Evolutionary conservation across 2,113 vertebrate species (phyloP).

Genomic region (Odocoileus hemionus): DNA sequence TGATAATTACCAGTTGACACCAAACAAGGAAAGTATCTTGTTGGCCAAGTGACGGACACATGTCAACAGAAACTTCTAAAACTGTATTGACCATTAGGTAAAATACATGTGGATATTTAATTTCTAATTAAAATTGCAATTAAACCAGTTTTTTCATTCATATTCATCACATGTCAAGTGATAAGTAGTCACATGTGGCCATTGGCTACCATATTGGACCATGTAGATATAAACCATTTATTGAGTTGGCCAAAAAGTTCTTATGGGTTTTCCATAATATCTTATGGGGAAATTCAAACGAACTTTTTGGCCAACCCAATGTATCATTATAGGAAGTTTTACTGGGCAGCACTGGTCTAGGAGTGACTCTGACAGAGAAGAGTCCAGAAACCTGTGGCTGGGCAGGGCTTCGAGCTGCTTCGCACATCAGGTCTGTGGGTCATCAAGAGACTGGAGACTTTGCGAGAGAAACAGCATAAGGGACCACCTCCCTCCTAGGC

Average conservation of each 20-base stretch:
- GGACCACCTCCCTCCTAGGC: neutral
- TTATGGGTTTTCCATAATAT: neutral
- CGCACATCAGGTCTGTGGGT: neutral
- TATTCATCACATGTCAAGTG: neutral
- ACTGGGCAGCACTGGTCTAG: neutral
- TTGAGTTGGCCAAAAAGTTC: neutral
- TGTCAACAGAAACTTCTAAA: neutral
- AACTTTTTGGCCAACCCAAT: neutral
- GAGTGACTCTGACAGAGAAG: neutral
- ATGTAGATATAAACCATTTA: rapidly evolving
- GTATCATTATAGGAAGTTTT: neutral
- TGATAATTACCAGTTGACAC: too few relatives aligned
- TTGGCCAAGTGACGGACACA: neutral
- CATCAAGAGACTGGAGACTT: neutral
- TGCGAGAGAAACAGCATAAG: neutral
- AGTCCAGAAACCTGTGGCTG: rapidly evolving
- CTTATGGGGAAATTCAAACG: neutral
- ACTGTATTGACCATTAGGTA: neutral
- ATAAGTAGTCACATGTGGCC: neutral
- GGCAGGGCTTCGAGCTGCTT: neutral
- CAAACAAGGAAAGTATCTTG: neutral
- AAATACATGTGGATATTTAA: neutral
- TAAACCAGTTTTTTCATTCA: neutral
- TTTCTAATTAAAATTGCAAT: neutral
- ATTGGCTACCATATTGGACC: neutral